Conservation (phyloP, 2,888 invertebrate species). For the Eueremaeus valkanovi region DNA sequence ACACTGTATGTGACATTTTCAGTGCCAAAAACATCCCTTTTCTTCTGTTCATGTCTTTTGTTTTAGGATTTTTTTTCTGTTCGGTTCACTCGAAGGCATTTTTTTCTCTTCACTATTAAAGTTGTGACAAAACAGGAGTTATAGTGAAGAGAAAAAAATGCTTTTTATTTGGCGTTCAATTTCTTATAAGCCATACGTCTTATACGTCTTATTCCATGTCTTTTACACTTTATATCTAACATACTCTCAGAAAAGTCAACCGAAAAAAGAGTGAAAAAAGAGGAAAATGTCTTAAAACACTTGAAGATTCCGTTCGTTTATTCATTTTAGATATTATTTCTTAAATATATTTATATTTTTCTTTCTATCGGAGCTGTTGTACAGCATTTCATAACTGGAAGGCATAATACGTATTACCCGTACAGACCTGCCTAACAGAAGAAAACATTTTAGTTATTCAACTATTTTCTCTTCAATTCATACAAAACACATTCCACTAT, state of each 20-base stretch:
- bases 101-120: background rate
- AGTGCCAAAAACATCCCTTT: no score
- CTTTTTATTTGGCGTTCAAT: background rate
- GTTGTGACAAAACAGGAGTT: background rate
- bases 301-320: background rate
- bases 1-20: slow-evolving; percentile 1
- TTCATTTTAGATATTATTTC: background rate
- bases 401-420: background rate
- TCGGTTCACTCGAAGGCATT: background rate
- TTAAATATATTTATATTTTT: background rate
- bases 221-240: no score
- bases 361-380: background rate
- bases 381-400: slow-evolving; percentile 5
- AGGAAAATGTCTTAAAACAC: background rate
- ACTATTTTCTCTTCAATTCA: background rate
- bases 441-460: slow-evolving; percentile 16
- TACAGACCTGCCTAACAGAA: background rate
- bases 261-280: background rate
- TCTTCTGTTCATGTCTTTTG: no score
- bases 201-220: background rate
- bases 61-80: background rate
- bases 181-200: background rate
- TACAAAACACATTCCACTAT: no score
- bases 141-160: background rate
- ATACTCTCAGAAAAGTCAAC: no score